phyloP scores from a whole-genome alignment of 2,888 invertebrate genomes.

The Agelastica alni region DNA sequence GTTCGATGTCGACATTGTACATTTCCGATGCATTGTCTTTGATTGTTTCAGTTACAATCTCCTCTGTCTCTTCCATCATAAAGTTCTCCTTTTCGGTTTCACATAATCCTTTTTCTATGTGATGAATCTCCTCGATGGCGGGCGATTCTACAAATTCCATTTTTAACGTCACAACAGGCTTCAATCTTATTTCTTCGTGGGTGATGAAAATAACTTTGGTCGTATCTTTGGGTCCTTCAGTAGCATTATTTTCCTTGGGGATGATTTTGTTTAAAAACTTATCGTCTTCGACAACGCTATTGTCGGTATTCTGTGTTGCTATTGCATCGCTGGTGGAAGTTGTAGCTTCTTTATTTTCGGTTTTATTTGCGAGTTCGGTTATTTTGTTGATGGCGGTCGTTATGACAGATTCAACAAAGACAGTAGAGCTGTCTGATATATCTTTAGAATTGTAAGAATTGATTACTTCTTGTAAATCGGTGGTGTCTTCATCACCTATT shows the following conservation, averaged over 20 bases:
- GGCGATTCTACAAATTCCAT: slow-evolving; percentile 61
- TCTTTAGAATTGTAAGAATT: slow-evolving; percentile 2
- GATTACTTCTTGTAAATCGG: no score
- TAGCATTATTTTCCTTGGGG: slow-evolving; percentile 12
- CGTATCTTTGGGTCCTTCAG: slow-evolving; percentile 36
- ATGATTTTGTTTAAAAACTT: neutral
- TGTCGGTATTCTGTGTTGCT: neutral
- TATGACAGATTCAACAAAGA: slow-evolving; percentile 21
- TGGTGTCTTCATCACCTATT: neutral
- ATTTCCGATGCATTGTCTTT: slow-evolving; percentile 27
- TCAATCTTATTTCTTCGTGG: slow-evolving; percentile 71
- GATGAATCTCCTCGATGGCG: slow-evolving; percentile 36
- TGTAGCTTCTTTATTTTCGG: neutral
- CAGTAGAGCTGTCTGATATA: slow-evolving; percentile 9
- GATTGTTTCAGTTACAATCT: slow-evolving; percentile 23
- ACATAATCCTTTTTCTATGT: slow-evolving; percentile 31
- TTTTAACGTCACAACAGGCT: slow-evolving; percentile 68
- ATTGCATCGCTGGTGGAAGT: neutral
- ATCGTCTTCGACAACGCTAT: neutral
- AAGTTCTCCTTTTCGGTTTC: neutral
- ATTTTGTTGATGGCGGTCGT: slow-evolving; percentile 24
- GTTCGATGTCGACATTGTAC: slow-evolving; percentile 54
- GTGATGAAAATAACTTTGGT: slow-evolving; percentile 69
- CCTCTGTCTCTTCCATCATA: slow-evolving; percentile 6
- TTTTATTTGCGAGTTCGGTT: slow-evolving; percentile 9